These are phyloP conservation scores for Myotis lucifugus DNA, from an alignment of 2,113 vertebrate species.

Conservation along the genomic window DNA sequence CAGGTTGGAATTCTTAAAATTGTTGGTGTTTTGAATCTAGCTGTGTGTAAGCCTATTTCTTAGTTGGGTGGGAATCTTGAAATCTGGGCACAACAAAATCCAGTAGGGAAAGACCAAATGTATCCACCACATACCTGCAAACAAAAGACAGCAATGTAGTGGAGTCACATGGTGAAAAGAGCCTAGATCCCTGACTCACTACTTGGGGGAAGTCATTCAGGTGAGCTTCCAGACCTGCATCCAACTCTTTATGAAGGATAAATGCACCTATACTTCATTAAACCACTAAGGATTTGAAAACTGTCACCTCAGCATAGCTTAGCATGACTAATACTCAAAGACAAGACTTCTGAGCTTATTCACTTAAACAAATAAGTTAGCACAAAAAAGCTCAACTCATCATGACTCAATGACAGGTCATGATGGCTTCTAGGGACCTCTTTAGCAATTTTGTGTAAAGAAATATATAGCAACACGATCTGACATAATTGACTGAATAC, in stretches of 20 bases:
- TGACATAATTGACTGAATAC: neutral
- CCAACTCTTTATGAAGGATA: neutral
- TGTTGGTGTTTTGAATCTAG: neutral
- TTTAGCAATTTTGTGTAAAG: neutral
- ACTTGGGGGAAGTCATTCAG: neutral
- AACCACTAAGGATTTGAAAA: neutral
- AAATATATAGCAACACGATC: neutral
- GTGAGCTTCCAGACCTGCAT: neutral
- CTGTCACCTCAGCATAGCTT: neutral
- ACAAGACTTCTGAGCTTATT: neutral
- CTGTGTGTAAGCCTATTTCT: neutral
- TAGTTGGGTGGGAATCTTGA: no score
- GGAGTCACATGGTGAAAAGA: neutral
- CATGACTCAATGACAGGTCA: neutral
- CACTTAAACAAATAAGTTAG: neutral
- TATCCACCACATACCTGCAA: neutral
- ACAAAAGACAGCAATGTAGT: neutral
- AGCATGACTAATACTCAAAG: neutral
- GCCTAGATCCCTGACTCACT: no score
- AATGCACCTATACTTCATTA: neutral
- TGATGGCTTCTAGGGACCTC: neutral
- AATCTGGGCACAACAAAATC: no score
- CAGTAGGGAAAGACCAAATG: neutral
- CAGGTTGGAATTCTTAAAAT: neutral
- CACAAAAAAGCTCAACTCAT: neutral